Evolutionary conservation across 2,888 invertebrate genomes (phyloP), one percentile per base, ranked within the genome.

Genomic region (Aromia moschata): DNA sequence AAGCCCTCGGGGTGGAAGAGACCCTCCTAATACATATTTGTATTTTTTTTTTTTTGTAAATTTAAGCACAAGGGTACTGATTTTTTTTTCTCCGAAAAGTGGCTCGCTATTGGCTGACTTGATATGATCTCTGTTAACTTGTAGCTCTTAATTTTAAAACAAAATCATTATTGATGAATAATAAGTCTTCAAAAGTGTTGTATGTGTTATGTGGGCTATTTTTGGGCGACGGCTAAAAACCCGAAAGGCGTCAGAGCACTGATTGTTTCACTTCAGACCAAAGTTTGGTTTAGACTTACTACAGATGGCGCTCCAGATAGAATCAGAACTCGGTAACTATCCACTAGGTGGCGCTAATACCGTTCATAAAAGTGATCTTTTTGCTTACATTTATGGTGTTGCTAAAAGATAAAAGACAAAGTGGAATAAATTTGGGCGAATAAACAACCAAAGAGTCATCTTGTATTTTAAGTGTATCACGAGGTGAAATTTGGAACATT

Each of bases 11-110:
- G 62, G 56, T 31, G 60, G 56, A 60, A 64, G 54, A 62, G 59
- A 61, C 68, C 60, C 67, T 69, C 69, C 54, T 61, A 47, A 44
- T 53, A 20, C 31, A 43, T 41, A 56, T 40, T 16, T 14, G 14
- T 20, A 14, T 40, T n/a, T 49, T 12, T 31, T 15, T 31, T 66
- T 65, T 64, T 65, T 65, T 70, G 59, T 73, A 70, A 68, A 69
- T 64, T 70, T 74, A 70, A 71, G 74, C 73, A 71, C 74, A 73
- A 72, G 66, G 76, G 75, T 77, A 76, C 76, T 76, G 75, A 76
- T 67, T 73, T 74, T 67, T 67, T 67, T 70, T 73, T 67, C 33
- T 70, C 67, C 70, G 70, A 59, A 51, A 58, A 41, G 66, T 68
- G 71, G 70, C 71, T 74, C 70, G 69, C 73, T 72, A 70, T 71